Evolutionary conservation across 2,888 invertebrate genomes (phyloP), one percentile per base, ranked within the genome.

Genomic region (Parthenolecanium corni): DNA sequence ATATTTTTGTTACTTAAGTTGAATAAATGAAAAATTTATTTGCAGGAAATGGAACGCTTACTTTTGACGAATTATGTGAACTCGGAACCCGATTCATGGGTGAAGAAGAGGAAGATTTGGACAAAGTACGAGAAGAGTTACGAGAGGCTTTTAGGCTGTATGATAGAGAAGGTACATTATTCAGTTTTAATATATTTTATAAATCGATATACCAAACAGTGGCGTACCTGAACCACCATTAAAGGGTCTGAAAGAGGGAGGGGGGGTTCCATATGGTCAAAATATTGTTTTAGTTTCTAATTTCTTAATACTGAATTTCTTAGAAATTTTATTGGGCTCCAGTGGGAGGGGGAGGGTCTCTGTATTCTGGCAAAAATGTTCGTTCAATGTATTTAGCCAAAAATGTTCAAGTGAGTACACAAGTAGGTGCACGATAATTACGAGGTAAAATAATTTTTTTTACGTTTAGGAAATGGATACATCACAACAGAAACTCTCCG

Each of bases 71-170:
- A 72, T 96, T 96, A 74, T 85, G 87, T 66, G 78, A 80, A 52
- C 74, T 95, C 68, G 89, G 91, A 2, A 83, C 90, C 64, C 83
- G 86, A 70, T 97, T 94, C 75, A 79, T 96, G 66, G 83, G 88
- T 70, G 67, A 68, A 20, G 67, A 68, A 44, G 87, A 87, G 73
- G 90, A 89, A 71, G 89, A 87, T 67, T 88, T 89, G 69, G 86
- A 86, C 69, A 87, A 89, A 0, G 81, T 93, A 73, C 82, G 91
- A 70, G 79, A 83, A 66, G 96, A 97, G 74, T 76, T 97, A 21
- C 85, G 89, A 71, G 95, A 96, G 74, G 95, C 95, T 61, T 96
- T 97, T 77, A 80, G 95, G 71, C 82, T 96, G 65, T 92, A 97
- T 72, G 96, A 96, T 74, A 93, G 87, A 75, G 89, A 91, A 77